A percentile compares a stretch with the other conserved stretches of the same genome.
phyloP scores from a whole-genome alignment of 2,888 invertebrate genomes.

The Helicoverpa assulta region DNA sequence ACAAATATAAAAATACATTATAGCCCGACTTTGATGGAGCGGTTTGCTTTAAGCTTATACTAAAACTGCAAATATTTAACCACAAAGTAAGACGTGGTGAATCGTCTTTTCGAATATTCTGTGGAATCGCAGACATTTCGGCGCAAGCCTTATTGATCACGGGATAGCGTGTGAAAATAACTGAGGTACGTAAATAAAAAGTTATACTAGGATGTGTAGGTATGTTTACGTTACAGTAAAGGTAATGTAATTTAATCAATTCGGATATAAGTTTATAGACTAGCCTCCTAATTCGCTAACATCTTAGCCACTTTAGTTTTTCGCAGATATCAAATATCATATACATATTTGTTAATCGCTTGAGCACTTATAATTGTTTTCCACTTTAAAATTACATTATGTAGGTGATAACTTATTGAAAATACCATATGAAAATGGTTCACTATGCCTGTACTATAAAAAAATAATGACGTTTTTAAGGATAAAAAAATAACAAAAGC shows the following conservation, averaged over 20 bases:
- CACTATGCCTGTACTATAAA: conserved; percentile 7
- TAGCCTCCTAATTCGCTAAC: too few relatives aligned
- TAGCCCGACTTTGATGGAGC: conserved; percentile 50
- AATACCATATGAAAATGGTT: not conserved
- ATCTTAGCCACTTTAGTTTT: too few relatives aligned
- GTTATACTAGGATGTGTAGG: too few relatives aligned
- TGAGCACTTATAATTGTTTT: too few relatives aligned
- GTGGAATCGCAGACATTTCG: conserved; percentile 14
- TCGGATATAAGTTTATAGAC: too few relatives aligned
- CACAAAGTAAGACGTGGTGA: conserved; percentile 17
- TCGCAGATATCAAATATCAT: too few relatives aligned
- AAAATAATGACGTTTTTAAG: conserved; percentile 6
- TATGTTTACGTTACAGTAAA: too few relatives aligned
- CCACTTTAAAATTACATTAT: too few relatives aligned
- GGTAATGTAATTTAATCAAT: too few relatives aligned
- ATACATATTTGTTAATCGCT: too few relatives aligned
- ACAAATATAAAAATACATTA: conserved; percentile 55
- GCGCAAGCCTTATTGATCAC: conserved; percentile 1
- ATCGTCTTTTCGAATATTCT: conserved; percentile 19
- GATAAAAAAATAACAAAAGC: conserved; percentile 21
- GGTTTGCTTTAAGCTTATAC: conserved; percentile 24
- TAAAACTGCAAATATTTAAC: conserved; percentile 48
- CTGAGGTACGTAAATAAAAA: not conserved
- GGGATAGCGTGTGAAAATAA: not conserved
- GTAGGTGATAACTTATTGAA: too few relatives aligned